Evolutionary conservation across 1,140 invertebrate species (phyloP).

Genomic region (Aphidius ervi): DNA sequence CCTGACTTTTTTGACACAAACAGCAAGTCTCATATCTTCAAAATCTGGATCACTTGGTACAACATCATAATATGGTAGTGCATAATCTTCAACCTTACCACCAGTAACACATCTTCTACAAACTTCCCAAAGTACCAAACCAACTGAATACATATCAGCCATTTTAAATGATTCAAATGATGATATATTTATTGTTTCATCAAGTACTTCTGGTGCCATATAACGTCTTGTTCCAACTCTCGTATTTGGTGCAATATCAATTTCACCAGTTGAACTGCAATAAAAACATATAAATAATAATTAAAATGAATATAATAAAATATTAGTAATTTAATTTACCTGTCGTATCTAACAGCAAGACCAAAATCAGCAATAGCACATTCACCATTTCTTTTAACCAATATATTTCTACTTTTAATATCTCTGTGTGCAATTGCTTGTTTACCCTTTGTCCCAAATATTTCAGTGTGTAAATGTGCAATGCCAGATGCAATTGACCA

Average conservation of each 20-base stretch:
- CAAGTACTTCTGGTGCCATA: constrained; percentile 89
- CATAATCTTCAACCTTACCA: constrained; percentile 73
- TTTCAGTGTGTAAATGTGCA: constrained; percentile 87
- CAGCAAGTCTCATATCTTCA: constrained; percentile 89
- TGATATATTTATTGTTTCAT: constrained; percentile 71
- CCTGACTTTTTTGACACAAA: constrained; percentile 73
- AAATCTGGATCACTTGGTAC: constrained; percentile 86
- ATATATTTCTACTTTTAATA: constrained; percentile 93
- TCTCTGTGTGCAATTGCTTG: constrained; percentile 91
- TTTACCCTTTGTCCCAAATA: constrained; percentile 84
- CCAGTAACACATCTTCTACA: constrained; percentile 67
- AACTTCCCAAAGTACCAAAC: constrained; percentile 91
- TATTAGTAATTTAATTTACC: constrained; percentile 42
- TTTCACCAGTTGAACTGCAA: constrained; percentile 71
- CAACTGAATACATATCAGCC: constrained; percentile 93
- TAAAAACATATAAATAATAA: constrained; percentile 7
- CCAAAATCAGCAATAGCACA: constrained; percentile 96
- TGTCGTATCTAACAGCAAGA: constrained; percentile 83
- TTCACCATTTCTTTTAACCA: constrained; percentile 87
- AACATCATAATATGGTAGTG: constrained; percentile 81
- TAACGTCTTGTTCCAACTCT: constrained; percentile 81
- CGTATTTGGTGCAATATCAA: constrained; percentile 78
- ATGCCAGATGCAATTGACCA: constrained; percentile 77
- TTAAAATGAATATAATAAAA: too few relatives aligned
- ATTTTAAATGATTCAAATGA: constrained; percentile 92